A percentile compares a stretch with the other conserved stretches of the same genome.
These are phyloP conservation scores for Trypoxylon attenuatum DNA, from an alignment of 2,888 invertebrate species.

Conservation along the genomic window DNA sequence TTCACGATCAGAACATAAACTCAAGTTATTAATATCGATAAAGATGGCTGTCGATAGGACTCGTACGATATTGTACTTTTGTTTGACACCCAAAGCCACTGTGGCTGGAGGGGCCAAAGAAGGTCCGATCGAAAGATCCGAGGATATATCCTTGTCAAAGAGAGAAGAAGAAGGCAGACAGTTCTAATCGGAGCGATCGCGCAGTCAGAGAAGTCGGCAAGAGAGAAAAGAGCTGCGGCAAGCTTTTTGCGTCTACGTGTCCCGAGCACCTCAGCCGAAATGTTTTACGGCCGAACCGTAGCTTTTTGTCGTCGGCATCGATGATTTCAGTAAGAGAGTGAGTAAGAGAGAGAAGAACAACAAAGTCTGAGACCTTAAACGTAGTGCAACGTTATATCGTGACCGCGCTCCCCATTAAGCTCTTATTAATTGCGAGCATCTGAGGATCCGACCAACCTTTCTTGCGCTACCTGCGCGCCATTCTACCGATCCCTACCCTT, in stretches of 20 bases:
- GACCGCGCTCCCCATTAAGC: conserved; percentile 70
- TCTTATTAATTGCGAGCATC: conserved; percentile 74
- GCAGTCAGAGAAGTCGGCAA: too few species aligned
- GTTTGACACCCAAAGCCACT: too few species aligned
- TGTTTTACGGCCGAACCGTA: conserved; percentile 64
- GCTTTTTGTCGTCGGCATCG: conserved; percentile 58
- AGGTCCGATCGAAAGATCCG: too few species aligned
- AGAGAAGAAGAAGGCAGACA: too few species aligned
- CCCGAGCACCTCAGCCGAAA: conserved; percentile 63
- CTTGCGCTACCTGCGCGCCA: conserved; percentile 72
- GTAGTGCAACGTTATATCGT: conserved; percentile 63
- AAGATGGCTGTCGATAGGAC: too few species aligned
- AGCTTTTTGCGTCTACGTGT: conserved; percentile 60
- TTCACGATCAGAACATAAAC: too few species aligned
- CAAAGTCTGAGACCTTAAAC: conserved; percentile 31
- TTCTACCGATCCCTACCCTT: conserved; percentile 68
- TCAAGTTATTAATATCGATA: too few species aligned
- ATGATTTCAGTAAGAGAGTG: conserved; percentile 55
- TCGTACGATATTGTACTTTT: too few species aligned
- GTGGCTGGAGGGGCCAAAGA: too few species aligned
- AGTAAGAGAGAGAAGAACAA: conserved; percentile 37
- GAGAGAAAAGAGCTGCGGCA: conserved; percentile 35
- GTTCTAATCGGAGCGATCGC: conserved; percentile 3
- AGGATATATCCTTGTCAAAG: too few species aligned
- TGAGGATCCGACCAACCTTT: conserved; percentile 70